Conservation (phyloP, 2,113 vertebrate genomes). For the Dipodomys merriami region DNA sequence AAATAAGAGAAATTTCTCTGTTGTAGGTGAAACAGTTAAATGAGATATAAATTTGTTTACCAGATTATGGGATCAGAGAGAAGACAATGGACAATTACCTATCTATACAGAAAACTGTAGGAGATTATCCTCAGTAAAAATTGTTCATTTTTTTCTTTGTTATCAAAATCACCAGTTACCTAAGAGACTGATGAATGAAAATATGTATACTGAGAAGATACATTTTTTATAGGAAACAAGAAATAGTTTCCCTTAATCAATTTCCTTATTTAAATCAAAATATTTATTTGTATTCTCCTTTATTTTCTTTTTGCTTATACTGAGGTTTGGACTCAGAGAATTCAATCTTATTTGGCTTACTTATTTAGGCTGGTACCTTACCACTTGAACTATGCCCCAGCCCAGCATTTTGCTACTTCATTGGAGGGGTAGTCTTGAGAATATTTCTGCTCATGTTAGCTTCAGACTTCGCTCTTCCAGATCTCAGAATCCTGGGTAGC, state of each 20-base stretch:
- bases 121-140: background rate
- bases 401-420: too few species aligned
- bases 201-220: background rate
- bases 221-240: background rate
- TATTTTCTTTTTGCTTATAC: too few species aligned
- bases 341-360: too few species aligned
- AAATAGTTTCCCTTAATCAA: background rate
- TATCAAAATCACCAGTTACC: background rate
- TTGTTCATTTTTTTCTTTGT: background rate
- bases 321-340: too few species aligned
- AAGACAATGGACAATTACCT: background rate
- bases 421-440: too few species aligned
- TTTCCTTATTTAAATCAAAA: background rate
- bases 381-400: too few species aligned
- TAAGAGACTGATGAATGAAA: background rate
- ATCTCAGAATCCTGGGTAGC: too few species aligned
- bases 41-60: background rate
- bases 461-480: too few species aligned
- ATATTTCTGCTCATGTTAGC: too few species aligned
- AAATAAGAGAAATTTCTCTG: background rate
- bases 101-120: accelerated
- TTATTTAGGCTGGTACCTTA: too few species aligned
- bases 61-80: accelerated
- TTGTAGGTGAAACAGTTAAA: background rate
- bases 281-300: too few species aligned